Evolutionary conservation across 2,797 vertebrate genomes (phyloP).

Genomic region (Sebastes oblongus): DNA sequence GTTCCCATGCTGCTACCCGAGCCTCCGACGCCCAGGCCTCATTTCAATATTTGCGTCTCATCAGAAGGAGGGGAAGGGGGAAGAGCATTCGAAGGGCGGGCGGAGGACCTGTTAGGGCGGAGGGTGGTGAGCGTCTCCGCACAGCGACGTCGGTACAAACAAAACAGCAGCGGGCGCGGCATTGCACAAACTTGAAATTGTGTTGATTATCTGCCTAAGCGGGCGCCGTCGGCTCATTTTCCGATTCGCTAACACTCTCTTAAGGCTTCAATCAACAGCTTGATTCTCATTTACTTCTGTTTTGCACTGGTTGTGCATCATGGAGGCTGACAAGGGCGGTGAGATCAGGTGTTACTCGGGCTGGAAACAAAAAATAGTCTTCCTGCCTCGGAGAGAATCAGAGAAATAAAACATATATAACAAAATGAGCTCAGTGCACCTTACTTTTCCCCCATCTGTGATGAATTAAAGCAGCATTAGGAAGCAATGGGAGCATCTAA

Average conservation of each 20-base stretch:
- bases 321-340: background rate
- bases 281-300: conserved; percentile 47
- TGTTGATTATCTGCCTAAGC: conserved; percentile 67
- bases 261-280: conserved; percentile 51
- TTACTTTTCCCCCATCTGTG: background rate
- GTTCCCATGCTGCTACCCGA: conserved; percentile 45
- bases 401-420: background rate
- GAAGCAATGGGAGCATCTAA: background rate
- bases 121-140: background rate
- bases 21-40: conserved; percentile 60
- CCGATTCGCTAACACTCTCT: conserved; percentile 24
- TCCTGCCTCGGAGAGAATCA: background rate
- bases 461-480: background rate
- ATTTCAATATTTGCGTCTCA: conserved; percentile 81
- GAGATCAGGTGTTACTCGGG: background rate
- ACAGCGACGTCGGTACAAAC: background rate
- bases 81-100: background rate
- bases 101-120: background rate
- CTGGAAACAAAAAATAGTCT: background rate
- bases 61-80: conserved; percentile 34
- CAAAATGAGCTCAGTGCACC: background rate
- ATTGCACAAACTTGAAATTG: conserved; percentile 13
- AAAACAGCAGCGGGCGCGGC: conserved; percentile 13
- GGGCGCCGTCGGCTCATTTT: conserved; percentile 20
- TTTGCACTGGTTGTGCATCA: conserved; percentile 23